Base-by-base conservation (phyloP, 1,140 invertebrate genomes). In the Drosophila serrata region DNA sequence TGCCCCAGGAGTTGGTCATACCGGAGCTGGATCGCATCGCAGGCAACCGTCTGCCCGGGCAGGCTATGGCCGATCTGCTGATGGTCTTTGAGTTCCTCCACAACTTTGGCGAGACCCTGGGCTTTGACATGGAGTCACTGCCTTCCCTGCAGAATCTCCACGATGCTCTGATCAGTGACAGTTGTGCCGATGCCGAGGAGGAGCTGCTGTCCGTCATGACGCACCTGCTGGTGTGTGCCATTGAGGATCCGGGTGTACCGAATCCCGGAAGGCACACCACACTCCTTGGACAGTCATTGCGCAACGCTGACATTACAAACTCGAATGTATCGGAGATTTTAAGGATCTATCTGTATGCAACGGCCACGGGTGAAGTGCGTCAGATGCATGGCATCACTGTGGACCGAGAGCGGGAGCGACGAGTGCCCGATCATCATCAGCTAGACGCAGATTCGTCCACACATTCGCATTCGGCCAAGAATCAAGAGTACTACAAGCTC, bases 51-150 rank as follows among this genome's bases (percentile, higher is more conserved):
- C 93, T 99, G 12, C 94, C 96, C 1, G 97, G 97, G 0, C 96
- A 97, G 91, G 97, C 98, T 0, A 98, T 98, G 93, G 96, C 97
- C 3, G 97, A 99, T 93, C 94, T 97, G 39, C 94, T 99, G 6
- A 98, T 99, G 97, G 96, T 98, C 4, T 97, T 97, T 90, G 98
- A 99, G 93, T 99, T 99, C 93, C 94, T 99, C 48, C 97, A 98
- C 82, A 99, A 98, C 92, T 99, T 99, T 92, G 97, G 97, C 27
- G 97, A 98, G 93, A 98, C 97, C 1, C 93, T 99, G 11, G 98
- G 98, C 43, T 98, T 99, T 90, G 97, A 98, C 90, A 96, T 97
- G 94, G 97, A 98, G 40, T 96, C 96, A 1, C 92, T 99, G 43
- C 98, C 98, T 6, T 96, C 96, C 1, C 91, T 99, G 59, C 96